phyloP scores from a whole-genome alignment of 1,140 invertebrate species.

The Agrilus planipennis region DNA sequence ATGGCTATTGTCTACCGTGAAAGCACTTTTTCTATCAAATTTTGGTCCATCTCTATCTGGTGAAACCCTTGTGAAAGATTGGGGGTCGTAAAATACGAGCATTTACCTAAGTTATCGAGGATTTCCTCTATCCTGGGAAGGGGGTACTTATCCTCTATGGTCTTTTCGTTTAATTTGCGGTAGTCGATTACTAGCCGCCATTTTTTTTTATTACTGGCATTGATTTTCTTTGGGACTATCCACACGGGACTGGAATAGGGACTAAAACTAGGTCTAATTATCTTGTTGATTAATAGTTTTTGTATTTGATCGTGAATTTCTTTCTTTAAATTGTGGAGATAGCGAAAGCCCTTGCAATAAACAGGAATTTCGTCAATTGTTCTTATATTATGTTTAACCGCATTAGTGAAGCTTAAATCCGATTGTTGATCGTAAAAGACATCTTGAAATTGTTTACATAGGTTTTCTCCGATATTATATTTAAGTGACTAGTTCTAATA shows the following conservation, averaged over 20 bases:
- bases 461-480: background rate
- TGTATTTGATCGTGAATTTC: background rate
- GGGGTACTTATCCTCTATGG: too few species aligned
- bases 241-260: too few species aligned
- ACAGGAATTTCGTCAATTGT: constrained; percentile 2
- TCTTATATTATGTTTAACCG: background rate
- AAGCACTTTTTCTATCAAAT: constrained; percentile 28
- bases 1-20: constrained; percentile 15
- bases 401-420: background rate
- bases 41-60: constrained; percentile 18
- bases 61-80: too few species aligned
- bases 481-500: too few species aligned
- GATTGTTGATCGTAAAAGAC: background rate
- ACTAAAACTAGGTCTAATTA: background rate
- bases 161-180: too few species aligned
- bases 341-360: background rate
- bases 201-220: too few species aligned
- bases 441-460: background rate
- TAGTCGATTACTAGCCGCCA: too few species aligned
- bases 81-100: too few species aligned
- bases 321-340: background rate
- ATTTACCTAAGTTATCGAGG: background rate
- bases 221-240: too few species aligned
- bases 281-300: background rate
- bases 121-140: too few species aligned